Conservation (phyloP, 2,888 invertebrate genomes). For the Tineola bisselliella region DNA sequence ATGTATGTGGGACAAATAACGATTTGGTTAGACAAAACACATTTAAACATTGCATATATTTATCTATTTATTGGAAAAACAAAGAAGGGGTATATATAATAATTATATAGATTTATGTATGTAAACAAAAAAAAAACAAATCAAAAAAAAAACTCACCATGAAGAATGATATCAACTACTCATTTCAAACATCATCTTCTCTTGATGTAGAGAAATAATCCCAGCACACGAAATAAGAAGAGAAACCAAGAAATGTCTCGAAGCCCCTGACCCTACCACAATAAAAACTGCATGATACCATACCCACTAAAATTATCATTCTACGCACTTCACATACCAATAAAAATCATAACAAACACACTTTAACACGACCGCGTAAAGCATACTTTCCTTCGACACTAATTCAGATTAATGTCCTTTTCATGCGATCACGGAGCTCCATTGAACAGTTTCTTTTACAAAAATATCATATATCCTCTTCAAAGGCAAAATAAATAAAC, state of each 20-base stretch:
- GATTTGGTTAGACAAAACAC: no score
- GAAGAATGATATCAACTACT: no score
- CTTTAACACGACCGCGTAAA: slow-evolving; percentile 22
- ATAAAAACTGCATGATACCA: slow-evolving; percentile 62
- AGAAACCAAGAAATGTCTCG: slow-evolving; percentile 40
- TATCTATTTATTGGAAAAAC: no score
- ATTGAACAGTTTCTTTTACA: slow-evolving; percentile 31
- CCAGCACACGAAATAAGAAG: slow-evolving; percentile 26
- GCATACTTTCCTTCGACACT: slow-evolving; percentile 20
- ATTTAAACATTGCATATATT: no score
- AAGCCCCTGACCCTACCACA: slow-evolving; percentile 58
- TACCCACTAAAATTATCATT: slow-evolving; percentile 61
- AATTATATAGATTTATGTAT: no score
- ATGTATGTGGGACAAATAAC: no score
- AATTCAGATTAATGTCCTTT: slow-evolving; percentile 29
- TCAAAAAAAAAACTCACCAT: no score
- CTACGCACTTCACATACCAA: slow-evolving; percentile 51
- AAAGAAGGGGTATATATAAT: no score
- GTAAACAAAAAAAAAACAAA: no score
- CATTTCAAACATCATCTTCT: no score
- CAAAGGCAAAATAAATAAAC: background rate
- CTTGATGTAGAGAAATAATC: no score
- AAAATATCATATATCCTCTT: background rate
- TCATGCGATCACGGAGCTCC: slow-evolving; percentile 31
- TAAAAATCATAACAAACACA: slow-evolving; percentile 27